Conservation (phyloP, 2,888 invertebrate genomes). For the Chrysolina haemoptera region DNA sequence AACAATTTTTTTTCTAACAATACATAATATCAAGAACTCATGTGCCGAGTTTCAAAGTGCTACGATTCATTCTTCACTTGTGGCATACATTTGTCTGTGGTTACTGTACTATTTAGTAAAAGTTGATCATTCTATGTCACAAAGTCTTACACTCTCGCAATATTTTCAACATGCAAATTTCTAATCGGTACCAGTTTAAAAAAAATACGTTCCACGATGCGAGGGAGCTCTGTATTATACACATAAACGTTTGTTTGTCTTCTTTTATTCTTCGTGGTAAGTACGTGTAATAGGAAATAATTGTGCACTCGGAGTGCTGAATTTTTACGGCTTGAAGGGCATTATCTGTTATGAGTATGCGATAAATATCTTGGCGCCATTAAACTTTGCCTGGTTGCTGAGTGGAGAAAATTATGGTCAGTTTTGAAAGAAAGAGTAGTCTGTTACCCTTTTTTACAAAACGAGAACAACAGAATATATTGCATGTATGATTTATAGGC, state of each 20-base stretch:
- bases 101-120: too few relatives aligned
- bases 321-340: conserved; percentile 16
- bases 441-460: not conserved
- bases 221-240: not conserved
- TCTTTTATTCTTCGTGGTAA: not conserved
- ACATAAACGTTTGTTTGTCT: not conserved
- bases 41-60: too few relatives aligned
- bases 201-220: not conserved
- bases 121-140: too few relatives aligned
- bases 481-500: too few relatives aligned
- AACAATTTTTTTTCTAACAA: too few relatives aligned
- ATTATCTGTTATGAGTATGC: conserved; percentile 27
- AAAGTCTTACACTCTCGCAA: too few relatives aligned
- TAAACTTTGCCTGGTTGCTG: conserved; percentile 15
- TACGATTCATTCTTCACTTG: too few relatives aligned
- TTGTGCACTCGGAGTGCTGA: conserved; percentile 14
- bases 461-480: not conserved
- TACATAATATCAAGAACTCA: too few relatives aligned
- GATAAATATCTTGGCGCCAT: conserved; percentile 29
- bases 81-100: too few relatives aligned
- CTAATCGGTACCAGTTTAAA: too few relatives aligned
- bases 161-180: too few relatives aligned
- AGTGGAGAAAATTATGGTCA: conserved; percentile 6
- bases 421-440: conserved; percentile 17
- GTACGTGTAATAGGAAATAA: not conserved